These are phyloP conservation scores for Orycteropus afer DNA, from an alignment of 2,113 vertebrate species.

Conservation along the genomic window DNA sequence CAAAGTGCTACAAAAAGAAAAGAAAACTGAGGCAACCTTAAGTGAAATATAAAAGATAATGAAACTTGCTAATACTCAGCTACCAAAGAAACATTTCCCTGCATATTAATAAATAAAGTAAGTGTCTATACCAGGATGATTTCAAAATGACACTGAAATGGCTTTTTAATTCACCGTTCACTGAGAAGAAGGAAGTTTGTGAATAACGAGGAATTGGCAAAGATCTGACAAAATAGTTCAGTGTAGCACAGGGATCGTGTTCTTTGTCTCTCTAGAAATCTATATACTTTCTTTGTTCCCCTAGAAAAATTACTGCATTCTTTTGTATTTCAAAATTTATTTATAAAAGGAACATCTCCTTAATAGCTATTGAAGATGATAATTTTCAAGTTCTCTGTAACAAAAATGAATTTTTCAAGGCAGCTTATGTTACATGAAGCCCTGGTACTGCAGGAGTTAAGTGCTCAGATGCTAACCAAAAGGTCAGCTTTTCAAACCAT, in stretches of 20 bases:
- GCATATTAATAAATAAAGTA: slow-evolving; percentile 67
- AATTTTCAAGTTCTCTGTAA: background rate
- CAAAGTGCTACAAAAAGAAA: slow-evolving; percentile 57
- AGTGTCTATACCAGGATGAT: slow-evolving; percentile 50
- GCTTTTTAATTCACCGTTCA: slow-evolving; percentile 65
- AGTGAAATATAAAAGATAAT: slow-evolving; percentile 58
- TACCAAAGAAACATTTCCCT: slow-evolving; percentile 55
- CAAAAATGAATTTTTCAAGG: background rate
- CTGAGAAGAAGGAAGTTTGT: slow-evolving; percentile 28
- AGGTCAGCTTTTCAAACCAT: background rate
- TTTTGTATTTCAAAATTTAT: background rate
- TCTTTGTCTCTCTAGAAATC: background rate
- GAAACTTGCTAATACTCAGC: slow-evolving; percentile 61
- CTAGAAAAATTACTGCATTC: background rate
- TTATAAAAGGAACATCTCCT: background rate
- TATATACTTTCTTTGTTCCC: background rate
- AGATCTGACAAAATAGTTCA: slow-evolving; percentile 3
- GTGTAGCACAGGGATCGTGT: background rate
- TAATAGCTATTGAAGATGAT: background rate
- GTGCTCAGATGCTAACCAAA: background rate
- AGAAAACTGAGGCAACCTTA: slow-evolving; percentile 56
- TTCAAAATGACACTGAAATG: slow-evolving; percentile 65
- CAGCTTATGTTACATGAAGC: background rate
- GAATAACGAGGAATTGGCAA: slow-evolving; percentile 43
- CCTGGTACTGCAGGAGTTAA: background rate